Evolutionary conservation across 1,140 invertebrate genomes (phyloP).

Genomic region (Pollicipes pollicipes): DNA sequence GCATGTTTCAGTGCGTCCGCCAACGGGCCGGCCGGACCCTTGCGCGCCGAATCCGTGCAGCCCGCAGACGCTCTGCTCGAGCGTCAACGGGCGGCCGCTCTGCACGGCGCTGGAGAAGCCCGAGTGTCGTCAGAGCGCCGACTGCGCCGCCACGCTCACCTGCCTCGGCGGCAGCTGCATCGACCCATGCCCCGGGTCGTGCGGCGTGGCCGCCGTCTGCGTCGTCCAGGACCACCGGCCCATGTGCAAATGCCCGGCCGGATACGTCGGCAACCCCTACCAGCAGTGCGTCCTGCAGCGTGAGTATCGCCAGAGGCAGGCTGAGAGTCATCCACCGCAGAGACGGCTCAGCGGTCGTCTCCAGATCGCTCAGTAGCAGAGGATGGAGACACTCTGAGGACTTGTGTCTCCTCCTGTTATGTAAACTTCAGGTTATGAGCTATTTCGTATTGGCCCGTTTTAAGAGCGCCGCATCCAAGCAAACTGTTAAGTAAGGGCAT

Average conservation of each 20-base stretch:
- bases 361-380: no score
- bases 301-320: no score
- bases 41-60: conserved; percentile 48
- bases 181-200: conserved; percentile 57
- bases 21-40: conserved; percentile 23
- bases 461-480: no score
- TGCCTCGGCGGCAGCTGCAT: conserved; percentile 46
- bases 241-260: conserved; percentile 29
- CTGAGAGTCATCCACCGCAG: no score
- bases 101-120: conserved; percentile 34
- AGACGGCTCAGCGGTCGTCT: no score
- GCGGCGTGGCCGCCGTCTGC: conserved; percentile 53
- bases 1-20: neutral
- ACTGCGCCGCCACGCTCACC: conserved; percentile 50
- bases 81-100: conserved; percentile 41
- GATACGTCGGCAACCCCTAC: conserved; percentile 61
- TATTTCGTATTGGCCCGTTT: no score
- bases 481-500: no score
- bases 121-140: conserved; percentile 23
- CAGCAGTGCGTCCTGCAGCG: conserved; percentile 38
- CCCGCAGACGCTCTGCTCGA: conserved; percentile 44
- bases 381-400: no score
- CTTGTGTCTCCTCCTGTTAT: no score
- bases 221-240: conserved; percentile 47
- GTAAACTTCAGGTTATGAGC: no score